Conservation (phyloP, 2,888 invertebrate species). For the Brachynemurus nebulosus region DNA sequence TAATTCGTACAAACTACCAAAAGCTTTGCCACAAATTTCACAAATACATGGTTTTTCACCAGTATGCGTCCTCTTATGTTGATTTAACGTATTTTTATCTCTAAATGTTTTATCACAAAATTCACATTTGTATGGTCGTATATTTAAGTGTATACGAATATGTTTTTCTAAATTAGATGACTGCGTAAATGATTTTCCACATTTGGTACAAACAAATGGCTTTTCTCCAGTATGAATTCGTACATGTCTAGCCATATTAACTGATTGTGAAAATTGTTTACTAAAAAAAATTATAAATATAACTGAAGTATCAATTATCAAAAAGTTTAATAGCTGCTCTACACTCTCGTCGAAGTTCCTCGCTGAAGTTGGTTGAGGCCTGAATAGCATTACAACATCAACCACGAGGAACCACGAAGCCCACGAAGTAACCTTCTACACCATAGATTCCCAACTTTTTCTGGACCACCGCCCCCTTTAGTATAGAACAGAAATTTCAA, state of each 20-base stretch:
- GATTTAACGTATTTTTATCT: conserved; percentile 21
- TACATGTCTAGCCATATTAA: conserved; percentile 24
- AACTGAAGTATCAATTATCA: too few species aligned
- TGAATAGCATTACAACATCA: too few species aligned
- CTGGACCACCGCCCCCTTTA: too few species aligned
- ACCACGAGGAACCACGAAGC: too few species aligned
- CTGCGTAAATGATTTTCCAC: conserved; percentile 24
- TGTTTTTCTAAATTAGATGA: conserved; percentile 24
- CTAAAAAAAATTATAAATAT: conserved; percentile 20
- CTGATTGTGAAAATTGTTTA: conserved; percentile 23
- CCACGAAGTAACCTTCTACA: not conserved
- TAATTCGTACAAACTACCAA: conserved; percentile 22
- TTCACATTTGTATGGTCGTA: conserved; percentile 21
- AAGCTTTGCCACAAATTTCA: conserved; percentile 19
- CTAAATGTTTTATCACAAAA: conserved; percentile 19
- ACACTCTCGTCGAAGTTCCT: too few species aligned
- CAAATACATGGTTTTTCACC: conserved; percentile 23
- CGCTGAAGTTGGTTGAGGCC: too few species aligned
- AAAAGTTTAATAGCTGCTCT: too few species aligned
- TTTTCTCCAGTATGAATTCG: conserved; percentile 25
- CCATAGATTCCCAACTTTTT: too few species aligned
- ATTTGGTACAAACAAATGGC: conserved; percentile 23
- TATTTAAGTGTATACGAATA: conserved; percentile 20
- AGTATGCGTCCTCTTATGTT: conserved; percentile 22
- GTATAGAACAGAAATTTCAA: too few species aligned